Evolutionary conservation across 2,888 invertebrate species (phyloP).

Genomic region (Lithophane socia): DNA sequence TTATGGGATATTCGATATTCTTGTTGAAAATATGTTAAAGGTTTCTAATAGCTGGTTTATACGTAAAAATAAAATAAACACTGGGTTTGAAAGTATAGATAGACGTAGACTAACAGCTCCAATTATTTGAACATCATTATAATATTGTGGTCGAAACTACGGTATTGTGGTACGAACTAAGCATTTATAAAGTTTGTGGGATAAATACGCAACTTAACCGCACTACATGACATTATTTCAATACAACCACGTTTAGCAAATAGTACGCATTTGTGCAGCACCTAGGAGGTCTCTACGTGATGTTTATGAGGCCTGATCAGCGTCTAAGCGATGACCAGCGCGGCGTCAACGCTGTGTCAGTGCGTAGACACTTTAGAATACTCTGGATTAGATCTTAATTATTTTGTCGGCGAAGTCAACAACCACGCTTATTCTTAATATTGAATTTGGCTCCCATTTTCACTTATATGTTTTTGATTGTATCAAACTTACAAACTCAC

Average conservation of each 20-base stretch:
- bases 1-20: slow-evolving; percentile 25
- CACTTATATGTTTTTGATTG: too few relatives aligned
- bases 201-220: not conserved
- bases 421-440: too few relatives aligned
- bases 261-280: not conserved
- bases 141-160: not conserved
- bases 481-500: not conserved
- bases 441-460: too few relatives aligned
- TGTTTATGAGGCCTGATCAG: not conserved
- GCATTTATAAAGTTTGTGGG: not conserved
- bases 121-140: not conserved
- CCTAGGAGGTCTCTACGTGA: too few relatives aligned
- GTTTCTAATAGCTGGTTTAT: not conserved
- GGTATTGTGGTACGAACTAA: too few relatives aligned
- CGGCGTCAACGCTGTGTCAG: not conserved
- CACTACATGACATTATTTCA: not conserved
- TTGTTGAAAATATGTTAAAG: not conserved
- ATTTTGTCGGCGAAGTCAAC: too few relatives aligned
- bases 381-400: too few relatives aligned
- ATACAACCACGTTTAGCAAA: not conserved
- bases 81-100: too few relatives aligned
- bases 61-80: not conserved
- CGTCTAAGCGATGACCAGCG: not conserved
- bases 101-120: not conserved
- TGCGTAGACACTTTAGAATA: too few relatives aligned